phyloP scores from a whole-genome alignment of 1,140 invertebrate genomes.

The Drosophila quadrilineata region DNA sequence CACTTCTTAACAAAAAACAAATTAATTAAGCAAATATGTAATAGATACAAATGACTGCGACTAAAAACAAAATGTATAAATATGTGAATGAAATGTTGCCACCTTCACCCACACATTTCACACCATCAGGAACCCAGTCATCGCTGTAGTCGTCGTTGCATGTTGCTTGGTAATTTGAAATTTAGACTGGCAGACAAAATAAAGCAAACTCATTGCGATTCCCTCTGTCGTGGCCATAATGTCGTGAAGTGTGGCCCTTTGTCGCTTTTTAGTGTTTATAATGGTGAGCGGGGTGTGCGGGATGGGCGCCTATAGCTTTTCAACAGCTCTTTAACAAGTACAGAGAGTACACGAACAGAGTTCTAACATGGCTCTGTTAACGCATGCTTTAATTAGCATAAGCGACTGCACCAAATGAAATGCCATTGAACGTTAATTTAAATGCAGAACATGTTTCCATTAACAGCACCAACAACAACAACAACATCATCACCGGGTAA shows the following conservation, averaged over 20 bases:
- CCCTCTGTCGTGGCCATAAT: slow-evolving; percentile 11
- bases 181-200: slow-evolving; percentile 13
- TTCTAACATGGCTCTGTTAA: slow-evolving; percentile 17
- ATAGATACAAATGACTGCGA: slow-evolving; percentile 14
- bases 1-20: not conserved
- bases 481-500: slow-evolving; percentile 8
- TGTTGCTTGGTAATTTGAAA: slow-evolving; percentile 50
- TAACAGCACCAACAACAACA: slow-evolving; percentile 39
- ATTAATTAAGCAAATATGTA: slow-evolving; percentile 31
- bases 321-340: slow-evolving; percentile 31
- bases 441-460: slow-evolving; percentile 70
- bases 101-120: slow-evolving; percentile 1
- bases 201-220: slow-evolving; percentile 8
- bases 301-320: slow-evolving; percentile 14
- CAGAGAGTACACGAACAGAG: slow-evolving; percentile 17
- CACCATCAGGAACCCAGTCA: slow-evolving; percentile 5
- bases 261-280: slow-evolving; percentile 22
- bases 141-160: slow-evolving; percentile 40
- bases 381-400: slow-evolving; percentile 63
- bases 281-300: too few relatives aligned
- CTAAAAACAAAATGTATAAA: not conserved
- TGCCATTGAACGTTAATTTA: slow-evolving; percentile 69
- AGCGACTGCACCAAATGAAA: slow-evolving; percentile 51
- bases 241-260: slow-evolving; percentile 43
- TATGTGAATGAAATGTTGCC: slow-evolving; percentile 9